These are phyloP conservation scores for Chrysochloris asiatica DNA, from an alignment of 2,113 vertebrate genomes.

Conservation along the genomic window DNA sequence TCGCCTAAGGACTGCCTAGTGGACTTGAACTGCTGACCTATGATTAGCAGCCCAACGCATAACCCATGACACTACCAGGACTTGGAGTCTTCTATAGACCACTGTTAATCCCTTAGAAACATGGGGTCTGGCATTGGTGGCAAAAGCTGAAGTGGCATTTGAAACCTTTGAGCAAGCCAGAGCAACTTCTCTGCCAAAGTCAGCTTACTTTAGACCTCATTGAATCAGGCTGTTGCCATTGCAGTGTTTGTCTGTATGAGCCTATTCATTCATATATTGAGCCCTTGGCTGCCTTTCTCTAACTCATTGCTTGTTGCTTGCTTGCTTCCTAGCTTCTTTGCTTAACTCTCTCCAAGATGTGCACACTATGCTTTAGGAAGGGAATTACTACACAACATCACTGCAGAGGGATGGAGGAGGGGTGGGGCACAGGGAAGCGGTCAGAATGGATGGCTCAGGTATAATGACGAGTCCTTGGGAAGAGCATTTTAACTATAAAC, in stretches of 20 bases:
- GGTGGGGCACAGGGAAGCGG: background rate
- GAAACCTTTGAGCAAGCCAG: conserved; percentile 59
- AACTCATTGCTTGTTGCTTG: conserved; percentile 32
- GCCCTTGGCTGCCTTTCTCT: conserved; percentile 59
- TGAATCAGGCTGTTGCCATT: conserved; percentile 10
- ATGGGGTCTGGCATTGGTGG: conserved; percentile 2
- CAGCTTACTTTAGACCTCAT: conserved; percentile 24
- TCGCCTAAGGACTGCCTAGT: too few relatives aligned
- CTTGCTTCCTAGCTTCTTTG: conserved; percentile 16
- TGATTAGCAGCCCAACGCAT: too few relatives aligned
- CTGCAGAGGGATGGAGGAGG: background rate
- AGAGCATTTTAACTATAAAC: background rate
- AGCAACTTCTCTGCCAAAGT: conserved; percentile 68
- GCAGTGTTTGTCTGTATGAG: background rate
- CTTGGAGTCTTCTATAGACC: too few relatives aligned
- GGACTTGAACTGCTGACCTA: too few relatives aligned
- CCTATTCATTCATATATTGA: conserved; percentile 24
- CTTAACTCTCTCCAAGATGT: conserved; percentile 1
- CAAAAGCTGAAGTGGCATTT: conserved; percentile 38
- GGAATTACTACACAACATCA: background rate
- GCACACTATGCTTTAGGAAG: conserved; percentile 19
- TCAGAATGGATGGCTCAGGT: background rate
- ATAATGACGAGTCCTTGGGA: background rate
- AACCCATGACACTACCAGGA: too few relatives aligned
- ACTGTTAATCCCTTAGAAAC: conserved; percentile 48